phyloP scores from a whole-genome alignment of 2,113 vertebrate genomes.

The Rostratula benghalensis region DNA sequence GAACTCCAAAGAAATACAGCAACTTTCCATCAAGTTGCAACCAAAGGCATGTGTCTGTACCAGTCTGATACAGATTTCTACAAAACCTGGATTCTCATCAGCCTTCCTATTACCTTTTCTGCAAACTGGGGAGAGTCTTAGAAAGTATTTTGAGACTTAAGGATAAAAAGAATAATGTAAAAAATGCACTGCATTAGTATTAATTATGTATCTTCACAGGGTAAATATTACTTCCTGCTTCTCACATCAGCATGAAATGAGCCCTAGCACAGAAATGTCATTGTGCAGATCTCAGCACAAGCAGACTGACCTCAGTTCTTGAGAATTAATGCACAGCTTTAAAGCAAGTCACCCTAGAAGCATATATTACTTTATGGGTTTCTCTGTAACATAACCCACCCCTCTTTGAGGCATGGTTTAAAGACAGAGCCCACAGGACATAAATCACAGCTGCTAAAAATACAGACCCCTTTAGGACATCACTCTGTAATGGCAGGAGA shows the following conservation, averaged over 20 bases:
- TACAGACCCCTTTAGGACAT: conserved; percentile 49
- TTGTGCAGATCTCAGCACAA: conserved; percentile 54
- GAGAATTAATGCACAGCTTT: conserved; percentile 55
- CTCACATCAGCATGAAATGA: conserved; percentile 18
- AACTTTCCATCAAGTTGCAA: background rate
- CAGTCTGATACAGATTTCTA: background rate
- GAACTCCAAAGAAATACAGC: background rate
- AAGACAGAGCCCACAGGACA: conserved; percentile 42
- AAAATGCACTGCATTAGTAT: background rate
- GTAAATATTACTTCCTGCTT: background rate
- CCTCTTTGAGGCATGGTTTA: conserved; percentile 58
- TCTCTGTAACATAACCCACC: conserved; percentile 51
- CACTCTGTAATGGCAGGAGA: conserved; percentile 35
- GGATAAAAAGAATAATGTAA: background rate
- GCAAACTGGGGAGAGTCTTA: background rate
- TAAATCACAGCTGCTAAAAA: conserved; percentile 64
- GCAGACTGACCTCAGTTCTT: conserved; percentile 40
- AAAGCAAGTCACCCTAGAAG: conserved; percentile 57
- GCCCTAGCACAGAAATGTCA: background rate
- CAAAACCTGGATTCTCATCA: background rate
- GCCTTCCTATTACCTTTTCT: background rate
- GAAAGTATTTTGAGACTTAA: background rate
- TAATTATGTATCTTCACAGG: background rate
- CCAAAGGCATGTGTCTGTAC: background rate
- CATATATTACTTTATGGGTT: conserved; percentile 42